Percentiles rank a stretch among this genome's conserved stretches.
These are phyloP conservation scores for Ageneiosus marmoratus DNA, from an alignment of 2,113 vertebrate species.

Conservation along the genomic window DNA sequence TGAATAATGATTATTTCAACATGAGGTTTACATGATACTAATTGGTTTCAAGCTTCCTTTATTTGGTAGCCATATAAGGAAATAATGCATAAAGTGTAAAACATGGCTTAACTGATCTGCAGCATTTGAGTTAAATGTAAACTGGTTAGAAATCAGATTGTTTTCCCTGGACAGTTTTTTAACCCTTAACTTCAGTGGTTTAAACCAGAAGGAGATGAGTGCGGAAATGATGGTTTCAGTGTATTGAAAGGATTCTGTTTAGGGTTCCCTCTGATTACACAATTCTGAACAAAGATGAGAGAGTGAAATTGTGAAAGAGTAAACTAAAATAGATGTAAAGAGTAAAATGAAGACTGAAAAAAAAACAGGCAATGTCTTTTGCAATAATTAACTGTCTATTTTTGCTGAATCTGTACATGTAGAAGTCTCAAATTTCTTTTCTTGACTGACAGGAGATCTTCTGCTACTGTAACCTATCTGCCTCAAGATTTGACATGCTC, in stretches of 20 bases:
- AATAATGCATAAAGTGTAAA: neutral
- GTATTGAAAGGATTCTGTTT: slow-evolving; percentile 17
- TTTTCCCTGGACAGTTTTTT: neutral
- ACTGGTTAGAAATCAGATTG: neutral
- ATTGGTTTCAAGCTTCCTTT: neutral
- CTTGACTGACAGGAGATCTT: neutral
- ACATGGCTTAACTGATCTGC: neutral
- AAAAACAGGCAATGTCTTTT: neutral
- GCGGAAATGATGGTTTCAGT: neutral
- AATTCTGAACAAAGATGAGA: slow-evolving; percentile 16
- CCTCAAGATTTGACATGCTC: neutral
- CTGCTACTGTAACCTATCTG: neutral
- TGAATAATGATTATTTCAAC: neutral
- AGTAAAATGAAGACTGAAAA: neutral
- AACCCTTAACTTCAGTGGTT: neutral
- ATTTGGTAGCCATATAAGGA: neutral
- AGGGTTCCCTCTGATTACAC: slow-evolving; percentile 32
- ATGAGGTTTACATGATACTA: neutral
- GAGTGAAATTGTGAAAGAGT: neutral
- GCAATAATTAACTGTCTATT: too few relatives aligned
- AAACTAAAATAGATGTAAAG: slow-evolving; percentile 4
- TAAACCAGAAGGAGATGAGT: neutral
- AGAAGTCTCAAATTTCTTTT: too few relatives aligned
- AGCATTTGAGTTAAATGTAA: neutral
- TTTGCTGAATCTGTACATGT: too few relatives aligned